phyloP scores from a whole-genome alignment of 2,113 vertebrate genomes.

The Phylloscopus trochilus region DNA sequence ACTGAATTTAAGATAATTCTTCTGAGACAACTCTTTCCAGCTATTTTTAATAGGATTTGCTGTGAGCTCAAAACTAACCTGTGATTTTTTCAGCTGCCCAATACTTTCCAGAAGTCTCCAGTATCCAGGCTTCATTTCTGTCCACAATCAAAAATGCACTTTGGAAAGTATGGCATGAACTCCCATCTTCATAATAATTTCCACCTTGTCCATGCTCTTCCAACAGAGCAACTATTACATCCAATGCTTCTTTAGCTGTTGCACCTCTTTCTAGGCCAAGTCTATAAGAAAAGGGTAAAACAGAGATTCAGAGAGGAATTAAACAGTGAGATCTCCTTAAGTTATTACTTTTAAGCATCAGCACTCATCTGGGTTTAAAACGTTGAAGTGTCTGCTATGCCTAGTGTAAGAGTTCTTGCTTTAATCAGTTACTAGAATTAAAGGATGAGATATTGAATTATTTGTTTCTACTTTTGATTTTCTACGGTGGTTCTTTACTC shows the following conservation, averaged over 20 bases:
- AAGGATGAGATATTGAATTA: not conserved
- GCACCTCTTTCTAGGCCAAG: slow-evolving; percentile 80
- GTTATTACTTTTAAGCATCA: not conserved
- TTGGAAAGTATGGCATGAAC: slow-evolving; percentile 73
- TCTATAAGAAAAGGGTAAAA: slow-evolving; percentile 32
- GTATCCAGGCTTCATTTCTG: slow-evolving; percentile 77
- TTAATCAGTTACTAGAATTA: not conserved
- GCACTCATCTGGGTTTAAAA: not conserved
- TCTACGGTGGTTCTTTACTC: not conserved
- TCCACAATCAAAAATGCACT: slow-evolving; percentile 78
- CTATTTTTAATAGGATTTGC: not conserved
- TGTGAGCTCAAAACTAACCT: slow-evolving; percentile 61
- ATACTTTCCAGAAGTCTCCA: slow-evolving; percentile 79
- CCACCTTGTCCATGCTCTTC: slow-evolving; percentile 81
- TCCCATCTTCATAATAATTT: slow-evolving; percentile 78
- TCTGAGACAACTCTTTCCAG: not conserved
- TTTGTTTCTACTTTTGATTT: not conserved
- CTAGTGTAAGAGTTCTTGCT: not conserved
- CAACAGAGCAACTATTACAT: slow-evolving; percentile 76
- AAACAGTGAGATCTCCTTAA: not conserved
- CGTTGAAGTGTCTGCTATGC: not conserved
- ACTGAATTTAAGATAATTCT: not conserved
- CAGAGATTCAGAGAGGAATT: not conserved
- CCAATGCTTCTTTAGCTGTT: slow-evolving; percentile 77
- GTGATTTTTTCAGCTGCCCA: slow-evolving; percentile 81